Base-by-base conservation (phyloP, 92 coral and sea anemone genomes). In the Phenganax marumi region DNA sequence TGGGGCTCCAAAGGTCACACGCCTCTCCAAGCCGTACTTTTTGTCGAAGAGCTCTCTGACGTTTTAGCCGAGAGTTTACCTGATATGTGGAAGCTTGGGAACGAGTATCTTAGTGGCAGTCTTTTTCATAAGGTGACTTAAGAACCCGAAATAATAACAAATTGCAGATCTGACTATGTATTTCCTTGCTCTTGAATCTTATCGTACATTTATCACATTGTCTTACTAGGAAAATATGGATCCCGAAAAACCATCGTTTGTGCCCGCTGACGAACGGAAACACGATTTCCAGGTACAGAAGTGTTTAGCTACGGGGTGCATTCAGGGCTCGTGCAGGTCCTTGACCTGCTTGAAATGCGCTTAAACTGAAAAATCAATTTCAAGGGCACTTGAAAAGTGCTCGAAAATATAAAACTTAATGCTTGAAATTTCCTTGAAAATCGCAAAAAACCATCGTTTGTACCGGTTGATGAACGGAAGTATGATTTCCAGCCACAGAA, bases 31-130 rank as follows among this genome's bases (percentile, higher is more conserved):
- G 91, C 93, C 2, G 99, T 96, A 50, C 85, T 91, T 53, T 92
- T 92, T 69, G 97, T 96, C 19, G 99, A 96, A 68, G 99, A 96
- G 84, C 80, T 96, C 48, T 96, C 99, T 11, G 99, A 96, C 63
- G 87, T 96, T 17, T 87, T 96, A 65, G 93, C 93, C 11, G 99
- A 96, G 66, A 90, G 91, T 3, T 66, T 96, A 69, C 99, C 99
- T 12, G 99, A 96, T 83, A 70, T 96, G 75, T 96, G 99, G 99
- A 91, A 89, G 51, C 97, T 96, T 8, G 97, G 99, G 22, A 97
- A 96, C 85, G 99, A 97, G 46, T 96, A 96, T 77, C 84, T 96
- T 43, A 78, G 87, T 69, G 91, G 92, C 39, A 84, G 90, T 8
- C 91, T 96, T 12, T 78, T 90, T 56, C 81, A 86, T 49, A 93